These are phyloP conservation scores for Drosophila kanapiae DNA, from an alignment of 1,140 invertebrate species.

Conservation along the genomic window DNA sequence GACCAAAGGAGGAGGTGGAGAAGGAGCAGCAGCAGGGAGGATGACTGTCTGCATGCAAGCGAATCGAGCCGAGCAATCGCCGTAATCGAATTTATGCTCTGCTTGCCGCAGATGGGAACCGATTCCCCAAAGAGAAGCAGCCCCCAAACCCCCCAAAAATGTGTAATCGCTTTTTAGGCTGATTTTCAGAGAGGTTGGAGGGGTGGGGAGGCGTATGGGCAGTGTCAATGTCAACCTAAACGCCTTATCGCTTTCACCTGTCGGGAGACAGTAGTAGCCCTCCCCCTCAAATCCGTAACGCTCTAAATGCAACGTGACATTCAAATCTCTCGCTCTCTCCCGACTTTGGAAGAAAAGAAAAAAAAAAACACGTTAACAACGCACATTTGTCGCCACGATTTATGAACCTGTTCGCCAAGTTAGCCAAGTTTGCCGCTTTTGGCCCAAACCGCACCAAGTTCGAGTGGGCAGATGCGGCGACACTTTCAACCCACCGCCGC, in stretches of 20 bases:
- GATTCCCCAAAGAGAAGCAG: neutral
- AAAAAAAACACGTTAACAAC: conserved; percentile 26
- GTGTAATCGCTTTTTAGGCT: neutral
- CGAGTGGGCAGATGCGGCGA: conserved; percentile 56
- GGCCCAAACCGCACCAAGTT: conserved; percentile 44
- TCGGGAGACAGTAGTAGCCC: conserved; percentile 2
- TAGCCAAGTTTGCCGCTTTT: conserved; percentile 55
- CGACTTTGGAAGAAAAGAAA: conserved; percentile 24
- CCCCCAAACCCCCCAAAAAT: conserved; percentile 2
- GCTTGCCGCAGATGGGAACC: conserved; percentile 25
- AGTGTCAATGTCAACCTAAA: conserved; percentile 26
- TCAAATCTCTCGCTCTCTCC: conserved; percentile 59
- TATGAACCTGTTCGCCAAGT: conserved; percentile 76
- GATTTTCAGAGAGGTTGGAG: neutral
- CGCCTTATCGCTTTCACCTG: conserved; percentile 57
- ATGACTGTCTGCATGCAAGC: conserved; percentile 38
- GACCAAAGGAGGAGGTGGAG: neutral
- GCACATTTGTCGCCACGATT: conserved; percentile 65
- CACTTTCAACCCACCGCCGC: conserved; percentile 31
- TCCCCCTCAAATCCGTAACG: conserved; percentile 32
- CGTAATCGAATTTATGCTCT: conserved; percentile 64
- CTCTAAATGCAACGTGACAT: conserved; percentile 71
- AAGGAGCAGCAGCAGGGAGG: neutral
- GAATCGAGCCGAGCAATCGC: conserved; percentile 55
- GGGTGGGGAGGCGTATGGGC: too few relatives aligned